Evolutionary conservation across 2,888 invertebrate genomes (phyloP).

Genomic region (Sesia bembeciformis): DNA sequence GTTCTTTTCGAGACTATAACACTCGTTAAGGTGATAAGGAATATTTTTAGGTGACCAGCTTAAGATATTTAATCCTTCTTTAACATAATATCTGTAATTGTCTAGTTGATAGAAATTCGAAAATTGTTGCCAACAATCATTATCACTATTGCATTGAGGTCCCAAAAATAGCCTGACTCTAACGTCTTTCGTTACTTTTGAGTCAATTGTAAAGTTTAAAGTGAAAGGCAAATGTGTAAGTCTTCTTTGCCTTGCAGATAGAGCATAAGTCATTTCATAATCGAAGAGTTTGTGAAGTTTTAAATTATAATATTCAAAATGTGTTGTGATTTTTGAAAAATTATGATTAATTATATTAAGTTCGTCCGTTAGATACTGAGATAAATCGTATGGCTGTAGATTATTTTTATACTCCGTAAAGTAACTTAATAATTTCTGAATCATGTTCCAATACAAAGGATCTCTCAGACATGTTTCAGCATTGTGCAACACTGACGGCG

Average conservation of each 20-base stretch:
- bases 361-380: conserved; percentile 33
- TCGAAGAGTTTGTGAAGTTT: conserved; percentile 34
- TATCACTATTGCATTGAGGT: conserved; percentile 31
- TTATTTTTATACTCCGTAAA: conserved; percentile 38
- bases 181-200: conserved; percentile 24
- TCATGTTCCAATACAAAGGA: conserved; percentile 48
- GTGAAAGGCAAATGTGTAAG: conserved; percentile 38
- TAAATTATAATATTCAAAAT: conserved; percentile 43
- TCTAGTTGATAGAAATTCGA: conserved; percentile 48
- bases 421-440: conserved; percentile 40
- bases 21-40: conserved; percentile 29
- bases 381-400: conserved; percentile 36
- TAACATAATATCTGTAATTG: conserved; percentile 27
- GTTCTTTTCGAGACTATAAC: conserved; percentile 29
- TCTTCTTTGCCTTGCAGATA: conserved; percentile 47
- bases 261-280: conserved; percentile 17
- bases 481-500: conserved; percentile 53
- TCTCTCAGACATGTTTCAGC: conserved; percentile 57
- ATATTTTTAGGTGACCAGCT: conserved; percentile 41
- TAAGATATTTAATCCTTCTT: conserved; percentile 37
- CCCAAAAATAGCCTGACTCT: conserved; percentile 51
- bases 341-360: conserved; percentile 30
- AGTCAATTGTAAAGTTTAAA: conserved; percentile 39
- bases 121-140: conserved; percentile 37
- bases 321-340: conserved; percentile 40